Evolutionary conservation across 2,888 invertebrate species (phyloP).

Genomic region (Eupithecia insigniata): DNA sequence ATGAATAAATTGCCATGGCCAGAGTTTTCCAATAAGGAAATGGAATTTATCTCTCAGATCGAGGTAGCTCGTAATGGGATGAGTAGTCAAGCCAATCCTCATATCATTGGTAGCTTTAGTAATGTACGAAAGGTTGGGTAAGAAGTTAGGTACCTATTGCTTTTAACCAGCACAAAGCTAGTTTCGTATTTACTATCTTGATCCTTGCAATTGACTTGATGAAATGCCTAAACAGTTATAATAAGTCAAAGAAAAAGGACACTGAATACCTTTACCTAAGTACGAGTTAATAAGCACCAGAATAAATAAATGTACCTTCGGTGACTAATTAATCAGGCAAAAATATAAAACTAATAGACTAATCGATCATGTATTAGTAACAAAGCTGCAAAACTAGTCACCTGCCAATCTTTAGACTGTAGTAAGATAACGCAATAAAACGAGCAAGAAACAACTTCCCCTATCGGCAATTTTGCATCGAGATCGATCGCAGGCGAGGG

Average conservation of each 20-base stretch:
- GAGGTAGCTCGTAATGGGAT: slow-evolving; percentile 4
- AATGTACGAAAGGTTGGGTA: neutral
- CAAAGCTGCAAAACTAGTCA: slow-evolving; percentile 41
- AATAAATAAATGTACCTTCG: neutral
- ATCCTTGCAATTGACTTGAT: neutral
- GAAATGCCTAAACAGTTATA: neutral
- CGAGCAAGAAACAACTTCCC: slow-evolving; percentile 72
- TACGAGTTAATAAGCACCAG: neutral
- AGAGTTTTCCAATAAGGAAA: slow-evolving; percentile 33
- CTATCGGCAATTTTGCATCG: slow-evolving; percentile 78
- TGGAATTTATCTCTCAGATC: slow-evolving; percentile 36
- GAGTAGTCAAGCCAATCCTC: slow-evolving; percentile 5
- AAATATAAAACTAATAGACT: slow-evolving; percentile 23
- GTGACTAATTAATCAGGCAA: slow-evolving; percentile 8
- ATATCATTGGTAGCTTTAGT: slow-evolving; percentile 1
- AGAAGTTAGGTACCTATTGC: neutral
- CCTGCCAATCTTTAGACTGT: slow-evolving; percentile 49
- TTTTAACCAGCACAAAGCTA: neutral
- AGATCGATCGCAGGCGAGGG: slow-evolving; percentile 75
- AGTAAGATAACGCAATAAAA: slow-evolving; percentile 68
- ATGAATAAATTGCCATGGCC: slow-evolving; percentile 70
- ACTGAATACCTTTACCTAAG: too few relatives aligned
- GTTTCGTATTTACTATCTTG: neutral
- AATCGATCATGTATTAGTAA: slow-evolving; percentile 36
- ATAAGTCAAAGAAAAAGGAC: too few relatives aligned